These are phyloP conservation scores for Cladopsammia gracilis DNA, from an alignment of 64 coral and sea anemone species.

Conservation along the genomic window DNA sequence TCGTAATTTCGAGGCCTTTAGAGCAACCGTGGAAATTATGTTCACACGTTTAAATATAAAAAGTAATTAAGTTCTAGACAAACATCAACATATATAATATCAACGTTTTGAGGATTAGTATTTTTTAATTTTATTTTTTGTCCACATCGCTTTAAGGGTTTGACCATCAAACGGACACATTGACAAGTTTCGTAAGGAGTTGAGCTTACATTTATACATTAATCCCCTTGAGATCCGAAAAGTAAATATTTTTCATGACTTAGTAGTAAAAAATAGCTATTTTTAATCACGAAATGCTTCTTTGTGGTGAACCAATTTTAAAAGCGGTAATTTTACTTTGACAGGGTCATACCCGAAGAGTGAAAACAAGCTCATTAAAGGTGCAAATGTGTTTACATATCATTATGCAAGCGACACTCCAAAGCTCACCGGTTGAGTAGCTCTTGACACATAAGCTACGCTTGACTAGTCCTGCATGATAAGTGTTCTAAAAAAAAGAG, in stretches of 20 bases:
- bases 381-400: conserved; percentile 53
- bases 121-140: neutral
- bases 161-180: neutral
- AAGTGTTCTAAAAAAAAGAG: conserved; percentile 59
- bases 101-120: neutral
- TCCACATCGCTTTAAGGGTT: neutral
- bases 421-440: neutral
- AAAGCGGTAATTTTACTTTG: conserved; percentile 37
- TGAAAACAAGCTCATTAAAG: conserved; percentile 21
- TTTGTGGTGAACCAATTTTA: neutral
- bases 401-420: conserved; percentile 27
- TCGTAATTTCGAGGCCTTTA: too few species aligned
- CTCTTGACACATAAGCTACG: conserved; percentile 5
- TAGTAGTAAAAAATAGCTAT: neutral
- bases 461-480: conserved; percentile 9
- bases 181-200: neutral
- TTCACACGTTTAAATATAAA: too few species aligned
- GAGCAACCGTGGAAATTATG: too few species aligned
- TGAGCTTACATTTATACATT: neutral
- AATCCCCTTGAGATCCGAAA: neutral
- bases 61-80: too few species aligned
- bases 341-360: neutral
- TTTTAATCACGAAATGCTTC: conserved; percentile 14
- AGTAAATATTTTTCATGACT: neutral
- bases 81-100: too few species aligned